phyloP scores from a whole-genome alignment of 2,113 vertebrate species.

The Galeopterus variegatus region DNA sequence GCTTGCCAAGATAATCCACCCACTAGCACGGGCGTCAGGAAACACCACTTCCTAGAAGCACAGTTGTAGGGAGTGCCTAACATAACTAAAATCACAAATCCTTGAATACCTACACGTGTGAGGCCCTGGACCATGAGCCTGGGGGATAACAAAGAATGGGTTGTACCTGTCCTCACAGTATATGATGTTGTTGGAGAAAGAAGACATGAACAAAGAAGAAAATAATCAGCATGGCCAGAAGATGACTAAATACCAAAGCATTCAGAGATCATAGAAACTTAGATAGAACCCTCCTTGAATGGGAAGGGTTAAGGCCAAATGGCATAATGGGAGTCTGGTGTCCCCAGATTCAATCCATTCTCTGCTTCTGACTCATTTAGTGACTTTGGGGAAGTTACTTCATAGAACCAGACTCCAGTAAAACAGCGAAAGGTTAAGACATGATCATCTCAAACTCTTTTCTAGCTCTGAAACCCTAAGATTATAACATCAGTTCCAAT shows the following conservation, averaged over 20 bases:
- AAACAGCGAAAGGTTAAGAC: not conserved
- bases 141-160: not conserved
- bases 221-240: not conserved
- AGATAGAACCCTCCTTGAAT: not conserved
- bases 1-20: too few species aligned
- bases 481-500: not conserved
- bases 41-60: not conserved
- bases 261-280: fast-evolving
- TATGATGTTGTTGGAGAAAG: not conserved
- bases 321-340: not conserved
- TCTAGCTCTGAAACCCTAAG: not conserved
- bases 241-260: not conserved
- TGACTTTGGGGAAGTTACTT: not conserved
- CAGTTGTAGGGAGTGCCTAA: not conserved
- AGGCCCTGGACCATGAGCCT: not conserved
- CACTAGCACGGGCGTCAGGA: not conserved
- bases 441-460: not conserved
- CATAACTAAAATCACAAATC: not conserved
- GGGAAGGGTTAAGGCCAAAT: not conserved
- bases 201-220: not conserved
- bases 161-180: not conserved
- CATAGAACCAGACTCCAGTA: not conserved
- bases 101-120: not conserved
- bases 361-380: not conserved
- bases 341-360: too few species aligned